Percentiles rank a stretch among this genome's conserved stretches.
phyloP scores from a whole-genome alignment of 2,113 vertebrate species.

The Onychostruthus taczanowskii region DNA sequence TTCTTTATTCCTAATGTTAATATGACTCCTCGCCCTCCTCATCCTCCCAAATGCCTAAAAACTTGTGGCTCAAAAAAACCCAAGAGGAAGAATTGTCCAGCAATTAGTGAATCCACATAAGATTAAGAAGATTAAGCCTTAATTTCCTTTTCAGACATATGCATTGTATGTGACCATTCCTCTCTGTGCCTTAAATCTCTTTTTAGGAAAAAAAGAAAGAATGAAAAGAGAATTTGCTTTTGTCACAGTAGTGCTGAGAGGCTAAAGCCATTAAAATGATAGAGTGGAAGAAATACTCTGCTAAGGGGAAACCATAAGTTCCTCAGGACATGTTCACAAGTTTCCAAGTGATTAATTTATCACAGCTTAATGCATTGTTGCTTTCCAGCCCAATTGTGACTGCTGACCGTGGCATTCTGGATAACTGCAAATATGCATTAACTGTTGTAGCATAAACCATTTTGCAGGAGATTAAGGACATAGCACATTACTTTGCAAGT shows the following conservation, averaged over 20 bases:
- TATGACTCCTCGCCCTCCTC: background rate
- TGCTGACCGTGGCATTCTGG: background rate
- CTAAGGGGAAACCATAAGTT: background rate
- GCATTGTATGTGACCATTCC: background rate
- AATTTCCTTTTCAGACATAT: background rate
- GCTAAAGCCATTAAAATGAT: conserved; percentile 32
- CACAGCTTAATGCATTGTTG: conserved; percentile 4
- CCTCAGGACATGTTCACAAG: conserved; percentile 20
- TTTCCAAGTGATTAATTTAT: conserved; percentile 55
- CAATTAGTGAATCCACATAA: background rate
- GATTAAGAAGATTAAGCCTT: background rate
- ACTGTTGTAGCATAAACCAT: background rate
- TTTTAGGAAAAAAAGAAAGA: background rate
- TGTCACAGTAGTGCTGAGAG: background rate
- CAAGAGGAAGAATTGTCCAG: background rate
- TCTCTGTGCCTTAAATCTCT: background rate
- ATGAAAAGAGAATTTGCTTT: background rate
- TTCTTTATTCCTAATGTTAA: conserved; percentile 4
- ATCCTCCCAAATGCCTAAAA: background rate
- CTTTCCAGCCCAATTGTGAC: background rate
- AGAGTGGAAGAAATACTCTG: background rate
- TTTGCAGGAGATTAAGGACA: background rate
- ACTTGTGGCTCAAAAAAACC: background rate
- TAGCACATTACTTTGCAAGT: background rate
- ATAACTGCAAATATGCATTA: conserved; percentile 13